phyloP scores from a whole-genome alignment of 64 coral and sea anemone genomes.

The Porites lutea region DNA sequence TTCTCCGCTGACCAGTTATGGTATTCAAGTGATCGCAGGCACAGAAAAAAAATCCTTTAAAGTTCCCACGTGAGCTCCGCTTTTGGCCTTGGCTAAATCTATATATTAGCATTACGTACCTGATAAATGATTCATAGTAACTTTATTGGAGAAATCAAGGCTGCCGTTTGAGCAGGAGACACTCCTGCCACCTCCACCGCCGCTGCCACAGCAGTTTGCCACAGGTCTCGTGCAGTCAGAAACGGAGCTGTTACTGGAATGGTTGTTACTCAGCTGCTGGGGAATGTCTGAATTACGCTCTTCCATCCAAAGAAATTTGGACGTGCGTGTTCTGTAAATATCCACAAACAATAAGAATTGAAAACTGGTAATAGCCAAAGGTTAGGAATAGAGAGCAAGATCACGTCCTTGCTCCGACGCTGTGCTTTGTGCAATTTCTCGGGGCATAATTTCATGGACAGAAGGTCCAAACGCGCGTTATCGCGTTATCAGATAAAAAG shows the following conservation, averaged over 20 bases:
- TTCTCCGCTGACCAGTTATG: too few species aligned
- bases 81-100: too few species aligned
- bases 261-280: conserved; percentile 73
- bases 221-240: conserved; percentile 62
- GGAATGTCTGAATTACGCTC: conserved; percentile 65
- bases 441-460: too few species aligned
- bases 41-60: too few species aligned
- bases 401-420: too few species aligned
- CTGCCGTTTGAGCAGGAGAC: conserved; percentile 36
- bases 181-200: neutral
- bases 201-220: conserved; percentile 76
- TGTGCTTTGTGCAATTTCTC: too few species aligned
- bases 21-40: too few species aligned
- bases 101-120: conserved; percentile 19
- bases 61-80: too few species aligned
- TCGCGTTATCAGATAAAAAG: too few species aligned
- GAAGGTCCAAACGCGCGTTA: too few species aligned
- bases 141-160: conserved; percentile 87
- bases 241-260: conserved; percentile 71
- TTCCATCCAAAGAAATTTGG: conserved; percentile 86
- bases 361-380: neutral
- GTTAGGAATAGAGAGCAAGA: too few species aligned
- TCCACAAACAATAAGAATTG: conserved; percentile 7
- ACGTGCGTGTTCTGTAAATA: conserved; percentile 33
- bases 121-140: conserved; percentile 77